Conservation (phyloP, 2,888 invertebrate species). For the Anorthoa munda region DNA sequence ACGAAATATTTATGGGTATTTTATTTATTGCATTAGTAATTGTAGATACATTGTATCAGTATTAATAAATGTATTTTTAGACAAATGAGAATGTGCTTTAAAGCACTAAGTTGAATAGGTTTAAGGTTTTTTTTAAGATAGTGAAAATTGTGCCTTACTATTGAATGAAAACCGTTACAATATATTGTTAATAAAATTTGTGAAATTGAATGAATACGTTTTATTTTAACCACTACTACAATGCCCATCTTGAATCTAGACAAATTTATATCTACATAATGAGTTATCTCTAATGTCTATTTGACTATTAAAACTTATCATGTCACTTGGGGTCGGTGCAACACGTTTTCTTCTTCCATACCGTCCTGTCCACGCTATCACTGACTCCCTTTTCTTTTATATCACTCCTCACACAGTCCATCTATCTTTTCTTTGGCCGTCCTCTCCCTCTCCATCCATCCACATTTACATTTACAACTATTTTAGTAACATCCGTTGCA, state of each 20-base stretch:
- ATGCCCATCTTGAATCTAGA: background rate
- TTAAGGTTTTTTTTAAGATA: background rate
- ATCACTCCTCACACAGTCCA: too few relatives aligned
- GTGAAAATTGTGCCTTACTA: background rate
- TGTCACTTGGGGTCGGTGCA: too few relatives aligned
- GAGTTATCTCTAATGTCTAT: too few relatives aligned
- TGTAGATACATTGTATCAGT: constrained; percentile 35
- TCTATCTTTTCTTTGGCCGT: too few relatives aligned
- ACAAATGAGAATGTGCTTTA: background rate
- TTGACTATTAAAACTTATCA: too few relatives aligned
- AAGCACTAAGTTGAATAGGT: background rate
- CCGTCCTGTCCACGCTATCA: too few relatives aligned
- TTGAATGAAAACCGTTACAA: background rate
- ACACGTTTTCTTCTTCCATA: too few relatives aligned
- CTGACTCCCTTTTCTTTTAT: too few relatives aligned
- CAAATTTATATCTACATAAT: too few relatives aligned
- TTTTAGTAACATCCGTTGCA: too few relatives aligned
- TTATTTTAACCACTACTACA: constrained; percentile 10
- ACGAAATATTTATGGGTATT: background rate
- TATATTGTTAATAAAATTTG: constrained; percentile 30
- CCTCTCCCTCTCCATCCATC: too few relatives aligned
- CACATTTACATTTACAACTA: too few relatives aligned
- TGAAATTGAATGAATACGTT: background rate
- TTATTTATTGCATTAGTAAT: constrained; percentile 23
- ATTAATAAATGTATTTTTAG: constrained; percentile 23